Conservation (phyloP, 2,797 vertebrate species). For the Acrocephalus scirpaceus region DNA sequence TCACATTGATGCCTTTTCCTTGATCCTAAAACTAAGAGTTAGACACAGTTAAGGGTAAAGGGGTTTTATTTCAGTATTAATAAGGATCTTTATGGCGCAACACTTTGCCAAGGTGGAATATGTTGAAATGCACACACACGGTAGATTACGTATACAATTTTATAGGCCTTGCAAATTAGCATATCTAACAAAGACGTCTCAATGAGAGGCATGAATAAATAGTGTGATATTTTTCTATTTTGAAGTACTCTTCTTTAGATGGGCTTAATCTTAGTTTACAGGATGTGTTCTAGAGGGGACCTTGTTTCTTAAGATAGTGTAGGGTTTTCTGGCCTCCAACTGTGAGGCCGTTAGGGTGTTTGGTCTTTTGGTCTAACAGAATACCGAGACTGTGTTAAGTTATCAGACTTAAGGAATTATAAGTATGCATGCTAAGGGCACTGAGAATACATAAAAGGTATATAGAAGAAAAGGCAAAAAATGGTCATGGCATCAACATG, state of each 20-base stretch:
- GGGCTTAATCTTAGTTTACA: not conserved
- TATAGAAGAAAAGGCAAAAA: not conserved
- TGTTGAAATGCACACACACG: accelerated
- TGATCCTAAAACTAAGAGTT: not conserved
- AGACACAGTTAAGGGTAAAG: accelerated
- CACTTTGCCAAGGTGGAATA: not conserved
- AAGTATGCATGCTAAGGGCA: not conserved
- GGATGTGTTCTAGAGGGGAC: not conserved
- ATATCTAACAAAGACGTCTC: accelerated
- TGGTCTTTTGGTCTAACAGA: not conserved
- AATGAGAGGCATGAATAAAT: not conserved
- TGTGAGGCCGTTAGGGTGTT: not conserved
- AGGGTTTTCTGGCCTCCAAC: not conserved
- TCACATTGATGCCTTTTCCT: not conserved
- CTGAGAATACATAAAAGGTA: not conserved
- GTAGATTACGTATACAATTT: not conserved
- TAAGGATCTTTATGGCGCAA: not conserved
- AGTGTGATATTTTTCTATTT: not conserved
- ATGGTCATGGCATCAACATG: not conserved
- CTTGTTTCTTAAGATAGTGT: accelerated
- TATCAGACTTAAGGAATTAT: not conserved
- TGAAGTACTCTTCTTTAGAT: not conserved
- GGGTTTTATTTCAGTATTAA: not conserved
- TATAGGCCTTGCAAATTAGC: not conserved
- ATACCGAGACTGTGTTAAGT: not conserved